These are phyloP conservation scores for Protophormia terraenovae DNA, from an alignment of 2,888 invertebrate species.

Conservation along the genomic window DNA sequence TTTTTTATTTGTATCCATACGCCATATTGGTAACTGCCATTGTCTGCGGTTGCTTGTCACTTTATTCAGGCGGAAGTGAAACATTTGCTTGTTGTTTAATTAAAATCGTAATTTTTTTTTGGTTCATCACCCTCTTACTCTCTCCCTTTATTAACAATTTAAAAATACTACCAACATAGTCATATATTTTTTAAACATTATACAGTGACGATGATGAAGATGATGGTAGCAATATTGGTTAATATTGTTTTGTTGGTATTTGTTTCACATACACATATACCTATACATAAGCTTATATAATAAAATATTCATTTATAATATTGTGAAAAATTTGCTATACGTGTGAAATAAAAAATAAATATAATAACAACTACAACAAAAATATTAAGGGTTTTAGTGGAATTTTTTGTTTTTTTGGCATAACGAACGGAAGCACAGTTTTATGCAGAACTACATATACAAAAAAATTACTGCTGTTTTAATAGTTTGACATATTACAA, in stretches of 20 bases:
- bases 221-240: constrained; percentile 36
- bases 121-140: background rate
- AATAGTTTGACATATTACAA: constrained; percentile 48
- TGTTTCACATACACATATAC: background rate
- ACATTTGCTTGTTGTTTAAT: constrained; percentile 78
- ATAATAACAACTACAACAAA: too few species aligned
- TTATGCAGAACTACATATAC: background rate
- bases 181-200: background rate
- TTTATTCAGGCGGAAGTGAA: constrained; percentile 77
- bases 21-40: constrained; percentile 62
- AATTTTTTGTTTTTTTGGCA: background rate
- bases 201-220: background rate
- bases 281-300: background rate
- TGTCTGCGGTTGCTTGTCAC: constrained; percentile 73
- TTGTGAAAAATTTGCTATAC: background rate
- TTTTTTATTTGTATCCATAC: constrained; percentile 11
- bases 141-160: background rate
- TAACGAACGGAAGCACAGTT: background rate
- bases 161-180: background rate
- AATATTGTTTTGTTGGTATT: constrained; percentile 37
- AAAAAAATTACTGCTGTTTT: constrained; percentile 9
- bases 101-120: constrained; percentile 71
- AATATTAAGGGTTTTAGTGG: background rate
- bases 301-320: constrained; percentile 36
- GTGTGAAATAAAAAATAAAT: constrained; percentile 17